Percentiles rank a stretch among this genome's conserved stretches.
phyloP scores from a whole-genome alignment of 2,888 invertebrate genomes.

The Drosophila longiperda region DNA sequence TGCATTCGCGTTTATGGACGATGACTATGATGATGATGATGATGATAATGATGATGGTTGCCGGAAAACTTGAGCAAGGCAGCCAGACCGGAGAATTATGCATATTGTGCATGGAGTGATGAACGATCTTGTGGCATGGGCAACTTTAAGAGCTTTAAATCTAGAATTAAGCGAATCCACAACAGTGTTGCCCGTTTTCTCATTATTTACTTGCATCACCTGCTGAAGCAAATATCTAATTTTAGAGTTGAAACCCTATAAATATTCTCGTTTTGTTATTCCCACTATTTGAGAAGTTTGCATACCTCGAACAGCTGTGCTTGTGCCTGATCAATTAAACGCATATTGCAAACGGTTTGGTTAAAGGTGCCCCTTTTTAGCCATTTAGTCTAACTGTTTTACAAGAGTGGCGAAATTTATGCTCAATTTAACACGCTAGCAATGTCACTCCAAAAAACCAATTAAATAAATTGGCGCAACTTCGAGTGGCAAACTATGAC shows the following conservation, averaged over 20 bases:
- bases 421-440: constrained; percentile 60
- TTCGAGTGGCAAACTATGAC: constrained; percentile 58
- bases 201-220: neutral
- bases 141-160: constrained; percentile 34
- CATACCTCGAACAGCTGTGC: constrained; percentile 4
- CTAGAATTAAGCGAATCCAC: constrained; percentile 1
- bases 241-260: neutral
- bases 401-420: constrained; percentile 64
- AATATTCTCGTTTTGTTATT: neutral
- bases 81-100: constrained; percentile 13
- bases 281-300: neutral
- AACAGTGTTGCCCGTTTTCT: neutral
- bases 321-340: constrained; percentile 31
- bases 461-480: constrained; percentile 70
- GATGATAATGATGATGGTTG: constrained; percentile 23
- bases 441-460: constrained; percentile 49
- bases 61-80: constrained; percentile 51
- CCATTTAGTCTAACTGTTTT: constrained; percentile 49
- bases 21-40: constrained; percentile 30
- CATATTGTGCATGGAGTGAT: constrained; percentile 19
- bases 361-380: constrained; percentile 14
- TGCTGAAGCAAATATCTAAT: neutral
- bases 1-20: constrained; percentile 64
- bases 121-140: constrained; percentile 7
- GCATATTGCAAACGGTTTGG: constrained; percentile 34